Evolutionary conservation across 1,140 invertebrate species (phyloP).

Genomic region (Drosophila navojoa): DNA sequence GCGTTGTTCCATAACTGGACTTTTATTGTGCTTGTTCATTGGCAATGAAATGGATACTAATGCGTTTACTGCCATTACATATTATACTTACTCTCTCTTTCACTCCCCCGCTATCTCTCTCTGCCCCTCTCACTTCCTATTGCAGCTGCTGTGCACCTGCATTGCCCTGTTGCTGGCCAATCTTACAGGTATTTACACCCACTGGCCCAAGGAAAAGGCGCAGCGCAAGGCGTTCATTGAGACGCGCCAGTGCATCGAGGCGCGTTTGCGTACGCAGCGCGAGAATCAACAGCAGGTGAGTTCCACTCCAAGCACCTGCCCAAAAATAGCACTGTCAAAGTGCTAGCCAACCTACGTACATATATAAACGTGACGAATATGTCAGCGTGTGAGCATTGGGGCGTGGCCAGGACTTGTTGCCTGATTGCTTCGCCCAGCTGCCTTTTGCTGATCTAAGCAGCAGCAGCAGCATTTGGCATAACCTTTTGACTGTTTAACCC

Average conservation of each 20-base stretch:
- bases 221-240: slow-evolving; percentile 97
- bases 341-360: background rate
- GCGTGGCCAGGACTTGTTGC: slow-evolving; percentile 41
- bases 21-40: slow-evolving; percentile 43
- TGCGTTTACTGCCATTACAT: slow-evolving; percentile 60
- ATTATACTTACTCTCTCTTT: slow-evolving; percentile 12
- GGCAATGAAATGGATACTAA: slow-evolving; percentile 41
- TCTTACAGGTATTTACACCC: slow-evolving; percentile 94
- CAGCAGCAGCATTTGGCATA: slow-evolving; percentile 28
- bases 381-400: background rate
- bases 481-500: slow-evolving; percentile 32
- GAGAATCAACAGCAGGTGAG: slow-evolving; percentile 98
- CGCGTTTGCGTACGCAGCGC: slow-evolving; percentile 94
- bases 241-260: slow-evolving; percentile 96
- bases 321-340: slow-evolving; percentile 11
- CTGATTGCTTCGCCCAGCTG: slow-evolving; percentile 2
- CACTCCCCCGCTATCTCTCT: slow-evolving; percentile 6
- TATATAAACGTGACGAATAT: background rate
- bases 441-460: background rate
- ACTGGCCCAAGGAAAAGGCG: slow-evolving; percentile 95
- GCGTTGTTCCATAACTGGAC: slow-evolving; percentile 37
- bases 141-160: slow-evolving; percentile 88
- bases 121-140: slow-evolving; percentile 2
- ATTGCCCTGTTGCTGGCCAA: slow-evolving; percentile 91
- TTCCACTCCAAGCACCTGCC: background rate